These are phyloP conservation scores for Gallinago media DNA, from an alignment of 2,113 vertebrate genomes.

Conservation along the genomic window DNA sequence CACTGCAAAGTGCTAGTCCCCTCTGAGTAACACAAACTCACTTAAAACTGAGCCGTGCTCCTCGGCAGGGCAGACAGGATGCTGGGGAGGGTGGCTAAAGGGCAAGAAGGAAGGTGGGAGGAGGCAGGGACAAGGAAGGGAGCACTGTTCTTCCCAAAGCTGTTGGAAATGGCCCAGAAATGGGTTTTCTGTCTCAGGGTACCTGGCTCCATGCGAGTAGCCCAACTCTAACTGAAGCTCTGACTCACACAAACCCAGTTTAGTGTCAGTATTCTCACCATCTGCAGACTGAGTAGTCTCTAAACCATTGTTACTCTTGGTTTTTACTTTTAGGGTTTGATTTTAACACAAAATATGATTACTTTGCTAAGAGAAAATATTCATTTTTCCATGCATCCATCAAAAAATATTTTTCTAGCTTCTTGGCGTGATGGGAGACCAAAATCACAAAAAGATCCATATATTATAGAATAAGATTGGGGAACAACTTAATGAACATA, in stretches of 20 bases:
- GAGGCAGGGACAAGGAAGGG: neutral
- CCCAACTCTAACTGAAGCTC: neutral
- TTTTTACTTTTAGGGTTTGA: neutral
- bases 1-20: no score
- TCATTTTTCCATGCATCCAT: neutral
- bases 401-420: neutral
- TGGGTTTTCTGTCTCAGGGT: neutral
- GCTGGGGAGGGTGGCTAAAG: neutral
- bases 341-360: neutral
- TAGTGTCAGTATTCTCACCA: neutral
- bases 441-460: neutral
- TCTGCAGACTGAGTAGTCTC: neutral
- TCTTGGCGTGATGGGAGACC: neutral
- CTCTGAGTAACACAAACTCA: accelerated
- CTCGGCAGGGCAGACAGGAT: neutral
- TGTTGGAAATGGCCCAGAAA: neutral
- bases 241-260: neutral
- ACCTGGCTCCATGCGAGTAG: accelerated
- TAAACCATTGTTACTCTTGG: neutral
- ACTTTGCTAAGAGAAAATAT: neutral
- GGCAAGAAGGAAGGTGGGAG: neutral
- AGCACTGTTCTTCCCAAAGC: neutral
- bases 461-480: neutral
- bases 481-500: neutral
- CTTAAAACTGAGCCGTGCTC: neutral